Evolutionary conservation across 2,113 vertebrate species (phyloP).

Genomic region (Ondatra zibethicus): DNA sequence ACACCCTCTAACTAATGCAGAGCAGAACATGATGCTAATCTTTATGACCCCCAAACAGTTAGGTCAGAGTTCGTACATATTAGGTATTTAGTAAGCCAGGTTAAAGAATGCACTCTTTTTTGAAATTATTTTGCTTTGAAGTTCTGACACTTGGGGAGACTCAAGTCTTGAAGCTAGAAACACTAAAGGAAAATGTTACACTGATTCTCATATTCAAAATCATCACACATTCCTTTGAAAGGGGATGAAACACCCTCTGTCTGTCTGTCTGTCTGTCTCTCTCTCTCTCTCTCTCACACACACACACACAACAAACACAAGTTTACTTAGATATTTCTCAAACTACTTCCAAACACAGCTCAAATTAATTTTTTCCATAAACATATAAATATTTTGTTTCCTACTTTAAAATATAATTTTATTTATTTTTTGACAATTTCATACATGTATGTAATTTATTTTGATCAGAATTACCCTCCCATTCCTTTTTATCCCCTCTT

Average conservation of each 20-base stretch:
- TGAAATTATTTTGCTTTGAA: conserved; percentile 99
- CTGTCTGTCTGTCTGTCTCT: too few relatives aligned
- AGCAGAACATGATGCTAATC: conserved; percentile 72
- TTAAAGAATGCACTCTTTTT: conserved; percentile 96
- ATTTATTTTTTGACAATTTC: neutral
- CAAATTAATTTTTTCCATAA: neutral
- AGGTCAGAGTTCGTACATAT: conserved; percentile 81
- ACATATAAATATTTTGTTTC: neutral
- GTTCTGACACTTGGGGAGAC: conserved; percentile 97
- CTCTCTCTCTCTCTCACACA: neutral
- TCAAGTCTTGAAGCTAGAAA: conserved; percentile 92
- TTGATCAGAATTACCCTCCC: neutral
- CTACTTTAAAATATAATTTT: neutral
- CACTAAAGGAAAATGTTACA: conserved; percentile 73
- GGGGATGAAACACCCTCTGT: conserved; percentile 54
- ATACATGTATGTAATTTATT: neutral
- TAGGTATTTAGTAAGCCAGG: conserved; percentile 75
- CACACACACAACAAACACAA: neutral
- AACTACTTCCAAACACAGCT: neutral
- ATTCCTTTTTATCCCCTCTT: neutral
- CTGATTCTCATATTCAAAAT: conserved; percentile 68
- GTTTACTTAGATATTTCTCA: neutral
- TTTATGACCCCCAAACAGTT: neutral
- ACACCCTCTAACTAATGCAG: neutral
- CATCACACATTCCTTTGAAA: neutral